Conservation (phyloP, 2,113 vertebrate species). For the Eulemur rufifrons region DNA sequence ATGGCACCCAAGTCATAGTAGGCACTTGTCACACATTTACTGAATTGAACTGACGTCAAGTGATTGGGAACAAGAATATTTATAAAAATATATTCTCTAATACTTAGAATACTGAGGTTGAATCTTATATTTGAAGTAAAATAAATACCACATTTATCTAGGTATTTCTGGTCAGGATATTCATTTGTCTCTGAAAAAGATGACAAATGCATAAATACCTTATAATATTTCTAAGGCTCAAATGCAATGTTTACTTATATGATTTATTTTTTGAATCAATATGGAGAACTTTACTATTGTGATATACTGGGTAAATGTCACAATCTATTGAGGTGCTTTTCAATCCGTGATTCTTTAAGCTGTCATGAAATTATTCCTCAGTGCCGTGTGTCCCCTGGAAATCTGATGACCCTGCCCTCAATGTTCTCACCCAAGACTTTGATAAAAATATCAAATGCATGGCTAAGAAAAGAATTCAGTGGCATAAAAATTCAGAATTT, state of each 20-base stretch:
- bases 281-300: background rate
- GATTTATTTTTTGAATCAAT: background rate
- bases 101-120: background rate
- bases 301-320: background rate
- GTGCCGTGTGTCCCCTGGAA: background rate
- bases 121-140: slow-evolving; percentile 27
- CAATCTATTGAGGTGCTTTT: background rate
- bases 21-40: background rate
- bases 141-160: background rate
- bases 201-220: background rate
- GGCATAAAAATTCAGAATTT: background rate
- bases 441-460: background rate
- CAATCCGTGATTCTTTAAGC: background rate
- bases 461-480: background rate
- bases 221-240: background rate
- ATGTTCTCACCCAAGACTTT: background rate
- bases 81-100: background rate
- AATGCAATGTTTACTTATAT: background rate
- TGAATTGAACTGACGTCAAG: background rate
- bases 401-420: background rate
- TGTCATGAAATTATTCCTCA: background rate
- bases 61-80: slow-evolving; percentile 29
- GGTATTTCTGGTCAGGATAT: background rate
- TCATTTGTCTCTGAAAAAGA: background rate
- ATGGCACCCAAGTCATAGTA: background rate